phyloP scores from a whole-genome alignment of 2,888 invertebrate species.

The Tigriopus californicus region DNA sequence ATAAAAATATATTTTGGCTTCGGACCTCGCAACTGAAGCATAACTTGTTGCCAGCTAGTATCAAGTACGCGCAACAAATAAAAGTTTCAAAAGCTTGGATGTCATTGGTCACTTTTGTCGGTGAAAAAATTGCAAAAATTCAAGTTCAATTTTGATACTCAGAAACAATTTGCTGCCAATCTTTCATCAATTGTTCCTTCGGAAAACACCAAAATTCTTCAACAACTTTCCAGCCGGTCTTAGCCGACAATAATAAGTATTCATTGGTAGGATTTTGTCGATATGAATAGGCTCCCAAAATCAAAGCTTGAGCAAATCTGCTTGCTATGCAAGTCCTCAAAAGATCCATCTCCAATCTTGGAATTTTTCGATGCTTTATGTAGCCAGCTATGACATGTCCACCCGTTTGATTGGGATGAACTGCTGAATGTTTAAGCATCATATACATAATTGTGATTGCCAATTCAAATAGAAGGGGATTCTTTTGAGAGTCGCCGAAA shows the following conservation, averaged over 20 bases:
- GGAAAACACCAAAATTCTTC: conserved; percentile 35
- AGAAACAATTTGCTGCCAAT: too few species aligned
- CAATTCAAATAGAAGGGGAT: conserved; percentile 56
- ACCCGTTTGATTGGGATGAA: conserved; percentile 30
- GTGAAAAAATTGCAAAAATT: too few species aligned
- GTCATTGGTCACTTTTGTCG: too few species aligned
- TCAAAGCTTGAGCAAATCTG: conserved; percentile 49
- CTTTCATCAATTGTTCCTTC: too few species aligned
- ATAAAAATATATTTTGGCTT: too few species aligned
- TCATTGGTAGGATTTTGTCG: conserved; percentile 53
- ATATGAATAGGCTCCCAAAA: conserved; percentile 54
- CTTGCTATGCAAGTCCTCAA: conserved; percentile 37
- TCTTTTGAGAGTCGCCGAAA: conserved; percentile 59
- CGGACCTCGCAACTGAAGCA: too few species aligned
- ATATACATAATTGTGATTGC: conserved; percentile 62
- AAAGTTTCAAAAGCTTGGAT: too few species aligned
- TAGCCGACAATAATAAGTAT: conserved; percentile 52
- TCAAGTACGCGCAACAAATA: too few species aligned
- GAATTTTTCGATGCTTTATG: conserved; percentile 38
- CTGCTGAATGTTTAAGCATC: conserved; percentile 44
- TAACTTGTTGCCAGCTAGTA: too few species aligned
- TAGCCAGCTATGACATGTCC: conserved; percentile 56
- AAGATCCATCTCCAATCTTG: conserved; percentile 41
- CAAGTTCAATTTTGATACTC: too few species aligned
- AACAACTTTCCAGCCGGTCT: conserved; percentile 47